Evolutionary conservation across 2,797 vertebrate genomes (phyloP), one percentile per base, ranked within the genome.

Genomic region (Gadopsis marmoratus): DNA sequence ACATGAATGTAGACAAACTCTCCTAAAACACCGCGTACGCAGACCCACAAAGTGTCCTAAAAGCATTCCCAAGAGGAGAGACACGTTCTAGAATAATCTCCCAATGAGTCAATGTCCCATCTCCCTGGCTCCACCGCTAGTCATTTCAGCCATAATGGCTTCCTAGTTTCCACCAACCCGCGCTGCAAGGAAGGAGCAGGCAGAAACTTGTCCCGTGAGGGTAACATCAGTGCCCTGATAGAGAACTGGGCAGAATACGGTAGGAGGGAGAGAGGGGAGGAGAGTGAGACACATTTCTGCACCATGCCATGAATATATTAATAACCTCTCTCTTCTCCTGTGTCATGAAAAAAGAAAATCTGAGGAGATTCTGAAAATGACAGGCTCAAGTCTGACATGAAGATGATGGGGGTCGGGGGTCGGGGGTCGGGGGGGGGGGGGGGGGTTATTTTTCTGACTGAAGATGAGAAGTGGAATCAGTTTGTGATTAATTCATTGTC

Each of bases 251-350:
- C 69, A 76, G 84, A 86, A 88, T 54, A 62, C 65, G 51, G 76
- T 26, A 43, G 43, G 58, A 68, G 37, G 23, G 51, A 61, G 53
- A 39, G 50, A 61, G 53, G 53, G 51, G 29, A 23, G 12, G 16
- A 68, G 70, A 71, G 61, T 60, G 58, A 78, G 65, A 85, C 68
- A 78, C 50, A 78, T 71, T 48, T 82, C 71, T 78, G 85, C 70
- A 79, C 75, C 65, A 85, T 86, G 87, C 86, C 76, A 89, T 89
- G 13, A 69, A 90, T 90, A 71, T 86, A 88, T 91, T 88, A 89
- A 91, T 83, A 76, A 81, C 68, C 64, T 65, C 48, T 62, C 67
- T 77, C 71, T 50, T 75, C 47, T 75, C 61, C 55, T 54, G 45
- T 74, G 69, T 79, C 81, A 73, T 74, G 62, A 76, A 79, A 79